Percentiles rank a stretch among this genome's conserved stretches.
phyloP scores from a whole-genome alignment of 2,113 vertebrate species.

The Urocolius indicus region DNA sequence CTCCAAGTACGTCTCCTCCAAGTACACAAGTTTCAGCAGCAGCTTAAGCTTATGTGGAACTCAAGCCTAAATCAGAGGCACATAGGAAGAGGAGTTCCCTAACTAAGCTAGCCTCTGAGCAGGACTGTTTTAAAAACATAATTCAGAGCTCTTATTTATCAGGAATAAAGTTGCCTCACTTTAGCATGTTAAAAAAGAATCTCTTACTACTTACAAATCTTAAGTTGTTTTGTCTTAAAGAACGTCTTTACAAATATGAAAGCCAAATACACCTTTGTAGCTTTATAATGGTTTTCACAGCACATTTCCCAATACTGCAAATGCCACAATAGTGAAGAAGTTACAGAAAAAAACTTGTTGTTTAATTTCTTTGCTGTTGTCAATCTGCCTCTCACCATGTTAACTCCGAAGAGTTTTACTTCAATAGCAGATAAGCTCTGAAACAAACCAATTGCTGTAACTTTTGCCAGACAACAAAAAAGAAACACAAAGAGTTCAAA shows the following conservation, averaged over 20 bases:
- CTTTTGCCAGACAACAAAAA: background rate
- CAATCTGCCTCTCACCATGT: background rate
- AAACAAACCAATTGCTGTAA: background rate
- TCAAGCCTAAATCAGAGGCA: background rate
- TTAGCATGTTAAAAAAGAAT: background rate
- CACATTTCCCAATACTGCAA: background rate
- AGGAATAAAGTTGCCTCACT: background rate
- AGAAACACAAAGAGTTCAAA: background rate
- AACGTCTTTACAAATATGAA: background rate
- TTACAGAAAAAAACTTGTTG: background rate
- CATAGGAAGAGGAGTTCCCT: background rate
- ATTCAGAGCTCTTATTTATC: background rate
- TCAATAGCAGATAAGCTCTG: background rate
- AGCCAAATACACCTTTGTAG: background rate
- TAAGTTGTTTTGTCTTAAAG: background rate
- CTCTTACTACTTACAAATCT: background rate
- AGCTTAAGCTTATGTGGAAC: background rate
- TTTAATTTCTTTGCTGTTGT: background rate
- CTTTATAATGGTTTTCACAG: background rate
- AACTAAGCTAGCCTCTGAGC: background rate
- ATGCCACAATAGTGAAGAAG: background rate
- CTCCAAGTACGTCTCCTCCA: rapidly evolving
- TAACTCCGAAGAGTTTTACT: background rate
- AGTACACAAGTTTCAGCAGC: background rate
- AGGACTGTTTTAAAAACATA: background rate